These are phyloP conservation scores for Sylvietta virens DNA, from an alignment of 2,113 vertebrate genomes.

Conservation along the genomic window DNA sequence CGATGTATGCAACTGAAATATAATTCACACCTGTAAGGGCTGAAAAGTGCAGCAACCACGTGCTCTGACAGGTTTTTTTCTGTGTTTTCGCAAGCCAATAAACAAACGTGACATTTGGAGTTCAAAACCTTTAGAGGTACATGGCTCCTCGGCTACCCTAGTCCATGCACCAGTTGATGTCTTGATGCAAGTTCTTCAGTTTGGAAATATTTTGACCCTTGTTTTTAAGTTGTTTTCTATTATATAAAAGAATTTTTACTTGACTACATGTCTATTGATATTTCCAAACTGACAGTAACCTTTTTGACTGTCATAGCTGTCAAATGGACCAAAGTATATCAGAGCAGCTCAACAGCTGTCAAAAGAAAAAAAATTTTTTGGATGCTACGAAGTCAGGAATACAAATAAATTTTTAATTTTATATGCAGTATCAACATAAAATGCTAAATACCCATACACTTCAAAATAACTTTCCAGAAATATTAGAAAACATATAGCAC, in stretches of 20 bases:
- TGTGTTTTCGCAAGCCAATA: background rate
- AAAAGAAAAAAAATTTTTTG: background rate
- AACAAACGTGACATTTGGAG: background rate
- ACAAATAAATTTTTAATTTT: background rate
- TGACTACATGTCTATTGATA: background rate
- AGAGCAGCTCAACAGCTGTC: background rate
- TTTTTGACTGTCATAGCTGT: background rate
- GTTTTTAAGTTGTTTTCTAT: background rate
- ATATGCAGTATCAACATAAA: background rate
- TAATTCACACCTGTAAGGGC: background rate
- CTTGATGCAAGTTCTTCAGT: background rate
- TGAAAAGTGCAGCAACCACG: background rate
- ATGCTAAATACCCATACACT: background rate
- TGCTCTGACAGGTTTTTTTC: background rate
- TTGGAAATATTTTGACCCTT: background rate
- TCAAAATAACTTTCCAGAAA: background rate
- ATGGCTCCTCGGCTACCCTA: background rate
- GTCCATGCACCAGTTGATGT: background rate
- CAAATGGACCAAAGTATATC: background rate
- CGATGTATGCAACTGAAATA: background rate
- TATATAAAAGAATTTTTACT: background rate
- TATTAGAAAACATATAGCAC: background rate
- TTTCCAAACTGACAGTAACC: background rate
- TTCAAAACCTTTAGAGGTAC: background rate
- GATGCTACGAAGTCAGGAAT: background rate